Conservation (phyloP, 2,113 vertebrate species). For the Neogale vison region DNA sequence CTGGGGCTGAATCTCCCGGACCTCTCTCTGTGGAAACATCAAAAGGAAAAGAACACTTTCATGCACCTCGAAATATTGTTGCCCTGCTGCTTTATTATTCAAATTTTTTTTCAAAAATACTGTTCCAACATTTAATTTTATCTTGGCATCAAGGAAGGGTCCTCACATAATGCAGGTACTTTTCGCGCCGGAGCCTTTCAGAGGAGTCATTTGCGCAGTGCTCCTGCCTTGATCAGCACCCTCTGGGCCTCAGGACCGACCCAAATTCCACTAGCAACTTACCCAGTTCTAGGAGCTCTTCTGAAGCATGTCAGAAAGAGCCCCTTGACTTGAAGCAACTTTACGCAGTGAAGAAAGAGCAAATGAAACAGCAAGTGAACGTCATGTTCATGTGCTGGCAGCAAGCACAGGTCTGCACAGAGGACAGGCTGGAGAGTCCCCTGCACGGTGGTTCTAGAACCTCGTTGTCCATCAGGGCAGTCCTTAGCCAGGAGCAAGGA, state of each 20-base stretch:
- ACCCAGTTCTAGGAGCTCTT: not conserved
- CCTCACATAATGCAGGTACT: not conserved
- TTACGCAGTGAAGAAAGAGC: not conserved
- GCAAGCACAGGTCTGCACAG: not conserved
- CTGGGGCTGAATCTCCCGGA: not conserved
- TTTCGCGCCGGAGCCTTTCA: not conserved
- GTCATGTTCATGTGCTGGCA: not conserved
- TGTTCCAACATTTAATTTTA: not conserved
- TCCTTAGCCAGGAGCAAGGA: not conserved
- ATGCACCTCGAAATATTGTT: not conserved
- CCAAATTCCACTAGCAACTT: not conserved
- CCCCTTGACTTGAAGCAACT: not conserved
- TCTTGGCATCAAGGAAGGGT: not conserved
- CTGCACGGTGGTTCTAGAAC: not conserved
- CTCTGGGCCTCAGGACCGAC: not conserved
- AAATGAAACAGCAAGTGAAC: not conserved
- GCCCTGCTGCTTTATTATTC: not conserved
- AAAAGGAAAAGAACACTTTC: not conserved
- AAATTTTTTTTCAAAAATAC: not conserved
- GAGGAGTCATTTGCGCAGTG: not conserved
- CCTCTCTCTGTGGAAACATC: not conserved
- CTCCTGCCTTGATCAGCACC: not conserved
- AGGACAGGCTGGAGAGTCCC: too few species aligned
- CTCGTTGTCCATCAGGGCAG: accelerated
- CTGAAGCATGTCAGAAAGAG: not conserved